Percentiles rank a stretch among this genome's conserved stretches.
phyloP scores from a whole-genome alignment of 2,113 vertebrate species.

The Ictalurus furcatus region DNA sequence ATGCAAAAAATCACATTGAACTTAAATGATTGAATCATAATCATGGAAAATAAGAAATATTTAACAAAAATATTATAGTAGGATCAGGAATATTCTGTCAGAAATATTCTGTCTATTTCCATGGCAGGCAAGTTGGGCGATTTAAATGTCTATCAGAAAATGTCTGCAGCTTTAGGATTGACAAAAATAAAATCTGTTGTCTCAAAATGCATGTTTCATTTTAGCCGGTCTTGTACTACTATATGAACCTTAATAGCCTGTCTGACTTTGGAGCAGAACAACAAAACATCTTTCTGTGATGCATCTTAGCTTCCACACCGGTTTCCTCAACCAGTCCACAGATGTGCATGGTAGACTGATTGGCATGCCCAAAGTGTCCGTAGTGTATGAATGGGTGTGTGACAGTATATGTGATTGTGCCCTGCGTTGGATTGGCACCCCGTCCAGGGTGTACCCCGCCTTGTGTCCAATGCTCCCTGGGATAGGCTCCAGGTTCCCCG shows the following conservation, averaged over 20 bases:
- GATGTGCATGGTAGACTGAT: too few species aligned
- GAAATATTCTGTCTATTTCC: neutral
- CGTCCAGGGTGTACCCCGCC: too few species aligned
- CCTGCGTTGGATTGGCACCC: too few species aligned
- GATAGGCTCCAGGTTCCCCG: too few species aligned
- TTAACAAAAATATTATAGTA: neutral
- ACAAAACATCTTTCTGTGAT: neutral
- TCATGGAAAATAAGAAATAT: too few species aligned
- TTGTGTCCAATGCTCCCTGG: too few species aligned
- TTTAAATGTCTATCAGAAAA: neutral
- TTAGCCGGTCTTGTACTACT: neutral
- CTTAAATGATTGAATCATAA: too few species aligned
- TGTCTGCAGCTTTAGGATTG: neutral
- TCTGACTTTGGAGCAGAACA: neutral
- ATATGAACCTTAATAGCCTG: neutral
- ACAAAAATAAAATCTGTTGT: neutral
- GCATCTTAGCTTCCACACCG: neutral
- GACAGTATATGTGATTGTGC: too few species aligned
- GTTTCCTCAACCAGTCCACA: too few species aligned
- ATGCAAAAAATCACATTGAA: too few species aligned
- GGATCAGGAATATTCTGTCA: neutral
- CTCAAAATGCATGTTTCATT: neutral
- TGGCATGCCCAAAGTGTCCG: too few species aligned
- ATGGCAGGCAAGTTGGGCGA: neutral
- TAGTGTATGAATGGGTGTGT: too few species aligned